phyloP scores from a whole-genome alignment of 2,797 vertebrate species.

The Hybognathus amarus region DNA sequence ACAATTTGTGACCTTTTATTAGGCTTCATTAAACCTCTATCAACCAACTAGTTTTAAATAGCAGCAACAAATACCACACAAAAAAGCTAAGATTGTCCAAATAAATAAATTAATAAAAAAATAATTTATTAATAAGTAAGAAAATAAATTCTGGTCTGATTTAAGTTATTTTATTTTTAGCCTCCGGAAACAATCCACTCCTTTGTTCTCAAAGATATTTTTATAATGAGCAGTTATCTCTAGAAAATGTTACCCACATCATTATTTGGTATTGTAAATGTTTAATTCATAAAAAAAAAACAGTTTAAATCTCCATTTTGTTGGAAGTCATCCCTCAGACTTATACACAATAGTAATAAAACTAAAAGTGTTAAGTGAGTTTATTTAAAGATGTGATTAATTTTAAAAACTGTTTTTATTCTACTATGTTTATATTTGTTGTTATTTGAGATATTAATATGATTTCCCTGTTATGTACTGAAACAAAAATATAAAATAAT shows the following conservation, averaged over 20 bases:
- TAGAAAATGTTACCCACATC: background rate
- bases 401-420: background rate
- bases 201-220: background rate
- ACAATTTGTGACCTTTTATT: background rate
- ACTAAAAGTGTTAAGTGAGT: too few species aligned
- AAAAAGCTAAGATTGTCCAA: background rate
- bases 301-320: background rate
- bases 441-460: background rate
- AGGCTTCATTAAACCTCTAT: slow-evolving; percentile 6
- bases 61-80: background rate
- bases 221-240: background rate
- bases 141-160: background rate
- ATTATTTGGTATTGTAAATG: background rate
- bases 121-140: background rate
- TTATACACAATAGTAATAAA: background rate
- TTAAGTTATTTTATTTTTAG: background rate
- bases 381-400: background rate
- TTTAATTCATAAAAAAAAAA: background rate
- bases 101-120: background rate
- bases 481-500: background rate
- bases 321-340: too few species aligned
- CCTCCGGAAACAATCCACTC: background rate
- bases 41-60: background rate
- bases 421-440: background rate
- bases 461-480: background rate